A percentile compares a stretch with the other conserved stretches of the same genome.
These are phyloP conservation scores for Orbicella faveolata DNA, from an alignment of 64 coral and sea anemone genomes.

Conservation along the genomic window DNA sequence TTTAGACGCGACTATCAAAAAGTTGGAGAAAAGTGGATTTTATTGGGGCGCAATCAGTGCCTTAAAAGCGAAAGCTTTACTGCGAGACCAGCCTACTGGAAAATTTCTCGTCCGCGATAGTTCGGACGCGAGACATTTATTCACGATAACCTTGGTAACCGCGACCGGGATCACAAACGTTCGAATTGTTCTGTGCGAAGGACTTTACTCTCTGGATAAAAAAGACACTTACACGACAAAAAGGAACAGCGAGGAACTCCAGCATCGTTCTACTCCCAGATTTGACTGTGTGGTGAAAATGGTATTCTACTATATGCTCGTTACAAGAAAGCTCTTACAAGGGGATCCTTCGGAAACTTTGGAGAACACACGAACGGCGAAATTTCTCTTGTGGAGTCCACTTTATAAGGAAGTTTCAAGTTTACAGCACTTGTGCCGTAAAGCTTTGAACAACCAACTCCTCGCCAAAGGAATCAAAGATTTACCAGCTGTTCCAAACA, in stretches of 20 bases:
- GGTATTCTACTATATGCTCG: slow-evolving; percentile 58
- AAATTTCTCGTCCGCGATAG: slow-evolving; percentile 72
- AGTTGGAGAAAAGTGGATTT: slow-evolving; percentile 61
- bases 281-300: slow-evolving; percentile 69
- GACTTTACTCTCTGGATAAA: slow-evolving; percentile 52
- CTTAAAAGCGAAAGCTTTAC: slow-evolving; percentile 53
- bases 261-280: slow-evolving; percentile 12
- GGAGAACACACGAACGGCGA: background rate
- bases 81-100: slow-evolving; percentile 56
- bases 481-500: background rate
- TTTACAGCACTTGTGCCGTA: slow-evolving; percentile 66
- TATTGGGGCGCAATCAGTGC: slow-evolving; percentile 65
- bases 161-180: slow-evolving; percentile 53
- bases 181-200: slow-evolving; percentile 44
- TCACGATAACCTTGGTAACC: slow-evolving; percentile 53
- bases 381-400: slow-evolving; percentile 32
- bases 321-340: slow-evolving; percentile 20
- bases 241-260: background rate
- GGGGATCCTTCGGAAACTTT: background rate
- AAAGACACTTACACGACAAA: background rate
- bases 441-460: slow-evolving; percentile 28
- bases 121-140: slow-evolving; percentile 56
- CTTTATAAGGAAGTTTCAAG: slow-evolving; percentile 43
- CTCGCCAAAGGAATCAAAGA: background rate
- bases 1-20: slow-evolving; percentile 3